A percentile compares a stretch with the other conserved stretches of the same genome.
phyloP scores from a whole-genome alignment of 1,140 invertebrate genomes.

The Ceratosolen fusciceps region DNA sequence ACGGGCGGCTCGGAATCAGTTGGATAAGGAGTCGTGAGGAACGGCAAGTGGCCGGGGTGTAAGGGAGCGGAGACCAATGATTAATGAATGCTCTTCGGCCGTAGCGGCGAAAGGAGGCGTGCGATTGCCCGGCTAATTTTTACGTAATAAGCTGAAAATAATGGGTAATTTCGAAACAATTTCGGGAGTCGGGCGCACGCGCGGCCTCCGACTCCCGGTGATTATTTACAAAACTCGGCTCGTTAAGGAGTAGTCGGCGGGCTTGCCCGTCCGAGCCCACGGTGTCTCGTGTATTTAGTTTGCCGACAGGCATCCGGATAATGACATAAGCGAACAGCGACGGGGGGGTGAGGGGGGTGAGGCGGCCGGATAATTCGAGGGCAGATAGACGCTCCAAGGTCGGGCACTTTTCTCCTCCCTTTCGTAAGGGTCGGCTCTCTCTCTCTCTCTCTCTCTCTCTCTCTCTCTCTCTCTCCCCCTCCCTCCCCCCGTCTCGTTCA shows the following conservation, averaged over 20 bases:
- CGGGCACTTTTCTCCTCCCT: not conserved
- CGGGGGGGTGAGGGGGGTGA: not conserved
- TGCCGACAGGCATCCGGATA: not conserved
- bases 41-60: not conserved
- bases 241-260: not conserved
- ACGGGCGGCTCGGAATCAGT: not conserved
- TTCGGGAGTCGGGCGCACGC: not conserved
- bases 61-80: constrained; percentile 26
- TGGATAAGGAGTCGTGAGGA: not conserved
- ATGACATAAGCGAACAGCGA: not conserved
- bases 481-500: too few species aligned
- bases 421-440: not conserved
- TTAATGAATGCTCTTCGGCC: constrained; percentile 1
- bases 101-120: constrained; percentile 8
- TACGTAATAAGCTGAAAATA: constrained; percentile 26
- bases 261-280: not conserved
- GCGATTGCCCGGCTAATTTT: constrained; percentile 1
- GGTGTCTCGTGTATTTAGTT: not conserved
- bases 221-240: constrained; percentile 23
- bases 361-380: too few species aligned
- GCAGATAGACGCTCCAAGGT: not conserved
- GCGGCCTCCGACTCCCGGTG: not conserved
- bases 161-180: constrained; percentile 21
- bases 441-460: too few species aligned
- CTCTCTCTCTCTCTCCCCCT: too few species aligned